phyloP scores from a whole-genome alignment of 2,113 vertebrate genomes.

The Dasyprocta punctata region DNA sequence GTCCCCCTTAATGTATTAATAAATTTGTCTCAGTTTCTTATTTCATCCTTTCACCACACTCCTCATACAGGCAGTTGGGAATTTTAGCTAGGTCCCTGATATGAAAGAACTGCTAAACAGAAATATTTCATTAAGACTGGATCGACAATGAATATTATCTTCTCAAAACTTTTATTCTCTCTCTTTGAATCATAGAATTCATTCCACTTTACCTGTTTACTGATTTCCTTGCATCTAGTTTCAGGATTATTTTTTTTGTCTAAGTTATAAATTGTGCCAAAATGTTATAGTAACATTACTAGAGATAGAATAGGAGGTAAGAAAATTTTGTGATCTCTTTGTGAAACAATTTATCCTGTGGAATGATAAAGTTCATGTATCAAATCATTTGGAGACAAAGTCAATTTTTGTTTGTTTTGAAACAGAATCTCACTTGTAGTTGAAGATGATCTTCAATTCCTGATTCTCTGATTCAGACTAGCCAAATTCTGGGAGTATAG shows the following conservation, averaged over 20 bases:
- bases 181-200: conserved; percentile 46
- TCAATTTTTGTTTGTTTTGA: background rate
- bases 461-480: background rate
- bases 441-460: background rate
- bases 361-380: background rate
- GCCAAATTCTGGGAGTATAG: background rate
- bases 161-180: conserved; percentile 53
- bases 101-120: background rate
- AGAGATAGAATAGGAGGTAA: conserved; percentile 3
- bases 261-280: background rate
- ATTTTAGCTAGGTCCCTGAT: background rate
- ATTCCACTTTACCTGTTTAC: conserved; percentile 44
- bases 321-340: conserved; percentile 5
- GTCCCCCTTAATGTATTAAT: too few species aligned
- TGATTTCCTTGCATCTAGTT: conserved; percentile 57
- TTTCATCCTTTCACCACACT: background rate
- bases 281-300: background rate
- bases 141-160: background rate
- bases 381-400: background rate
- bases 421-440: background rate
- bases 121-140: conserved; percentile 44
- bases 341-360: background rate
- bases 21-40: background rate
- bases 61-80: background rate
- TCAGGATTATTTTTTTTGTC: conserved; percentile 44